These are phyloP conservation scores for Euphonia xanthogaster DNA, from an alignment of 2,797 vertebrate genomes.

Conservation along the genomic window DNA sequence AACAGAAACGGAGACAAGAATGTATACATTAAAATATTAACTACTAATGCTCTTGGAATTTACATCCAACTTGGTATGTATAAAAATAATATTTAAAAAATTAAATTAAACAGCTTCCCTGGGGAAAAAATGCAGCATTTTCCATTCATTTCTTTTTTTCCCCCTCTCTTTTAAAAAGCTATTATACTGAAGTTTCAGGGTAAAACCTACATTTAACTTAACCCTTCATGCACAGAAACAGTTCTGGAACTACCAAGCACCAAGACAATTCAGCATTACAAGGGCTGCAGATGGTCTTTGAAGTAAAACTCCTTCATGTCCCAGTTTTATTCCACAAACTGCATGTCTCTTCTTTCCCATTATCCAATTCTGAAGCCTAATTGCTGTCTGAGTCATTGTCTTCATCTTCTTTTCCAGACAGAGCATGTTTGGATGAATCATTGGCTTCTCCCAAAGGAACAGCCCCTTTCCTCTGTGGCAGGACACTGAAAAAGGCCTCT, in stretches of 20 bases:
- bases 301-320: background rate
- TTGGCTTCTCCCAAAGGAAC: conserved; percentile 76
- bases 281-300: background rate
- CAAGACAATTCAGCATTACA: background rate
- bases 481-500: conserved; percentile 92
- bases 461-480: conserved; percentile 94
- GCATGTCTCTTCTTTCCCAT: background rate
- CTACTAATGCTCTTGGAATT: background rate
- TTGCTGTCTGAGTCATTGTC: conserved; percentile 68
- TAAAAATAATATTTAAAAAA: background rate
- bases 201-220: background rate
- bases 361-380: conserved; percentile 39
- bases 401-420: background rate
- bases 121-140: conserved; percentile 27
- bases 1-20: background rate
- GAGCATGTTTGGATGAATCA: background rate
- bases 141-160: background rate
- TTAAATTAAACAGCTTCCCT: conserved; percentile 16
- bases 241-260: background rate
- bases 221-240: background rate
- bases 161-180: background rate
- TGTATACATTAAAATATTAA: background rate
- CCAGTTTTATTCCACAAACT: background rate
- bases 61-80: background rate
- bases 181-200: background rate